A percentile compares a stretch with the other conserved stretches of the same genome.
phyloP scores from a whole-genome alignment of 1,140 invertebrate species.

The Cyclina sinensis region DNA sequence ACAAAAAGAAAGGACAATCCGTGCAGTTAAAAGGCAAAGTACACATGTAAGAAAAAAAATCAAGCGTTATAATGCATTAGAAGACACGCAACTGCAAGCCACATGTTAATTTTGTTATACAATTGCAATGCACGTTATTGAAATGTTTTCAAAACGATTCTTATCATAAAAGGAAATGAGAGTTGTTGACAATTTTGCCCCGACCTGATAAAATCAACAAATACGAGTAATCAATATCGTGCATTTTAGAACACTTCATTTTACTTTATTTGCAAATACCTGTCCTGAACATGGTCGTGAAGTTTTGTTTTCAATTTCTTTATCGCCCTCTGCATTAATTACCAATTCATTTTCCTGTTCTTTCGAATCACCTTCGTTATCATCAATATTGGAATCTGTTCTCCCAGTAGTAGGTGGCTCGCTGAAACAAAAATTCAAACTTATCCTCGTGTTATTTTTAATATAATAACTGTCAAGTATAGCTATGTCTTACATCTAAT shows the following conservation, averaged over 20 bases:
- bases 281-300: constrained; percentile 54
- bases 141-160: too few relatives aligned
- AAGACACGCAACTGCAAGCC: constrained; percentile 11
- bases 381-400: constrained; percentile 2
- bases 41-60: background rate
- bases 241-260: background rate
- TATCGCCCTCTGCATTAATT: constrained; percentile 26
- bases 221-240: background rate
- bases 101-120: background rate
- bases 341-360: constrained; percentile 19
- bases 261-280: constrained; percentile 13
- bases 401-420: background rate
- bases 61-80: constrained; percentile 19
- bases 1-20: too few relatives aligned
- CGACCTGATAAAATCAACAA: too few relatives aligned
- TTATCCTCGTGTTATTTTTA: too few relatives aligned
- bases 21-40: background rate
- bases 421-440: constrained; percentile 13
- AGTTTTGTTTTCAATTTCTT: constrained; percentile 40
- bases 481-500: too few relatives aligned
- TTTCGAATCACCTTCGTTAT: background rate
- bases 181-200: too few relatives aligned
- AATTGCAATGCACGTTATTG: too few relatives aligned
- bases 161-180: too few relatives aligned
- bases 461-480: too few relatives aligned